A percentile compares a stretch with the other conserved stretches of the same genome.
These are phyloP conservation scores for Sylvia atricapilla DNA, from an alignment of 2,113 vertebrate genomes.

Conservation along the genomic window DNA sequence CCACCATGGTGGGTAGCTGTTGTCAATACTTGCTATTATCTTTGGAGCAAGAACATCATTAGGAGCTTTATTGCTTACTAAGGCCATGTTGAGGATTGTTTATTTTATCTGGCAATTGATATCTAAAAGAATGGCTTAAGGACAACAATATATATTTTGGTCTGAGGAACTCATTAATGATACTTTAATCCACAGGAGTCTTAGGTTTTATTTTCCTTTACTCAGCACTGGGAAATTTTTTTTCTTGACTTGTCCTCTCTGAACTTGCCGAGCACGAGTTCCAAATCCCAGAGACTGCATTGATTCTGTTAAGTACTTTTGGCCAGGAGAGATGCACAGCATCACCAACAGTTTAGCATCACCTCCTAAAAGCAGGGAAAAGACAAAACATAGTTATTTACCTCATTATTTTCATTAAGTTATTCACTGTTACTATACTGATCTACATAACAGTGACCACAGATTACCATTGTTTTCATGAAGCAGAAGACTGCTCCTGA, in stretches of 20 bases:
- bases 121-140: background rate
- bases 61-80: background rate
- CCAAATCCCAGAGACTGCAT: constrained; percentile 83
- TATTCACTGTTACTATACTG: background rate
- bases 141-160: background rate
- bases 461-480: background rate
- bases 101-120: constrained; percentile 36
- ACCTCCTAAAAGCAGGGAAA: constrained; percentile 73
- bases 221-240: constrained; percentile 26
- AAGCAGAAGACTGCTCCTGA: background rate
- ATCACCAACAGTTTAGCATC: constrained; percentile 84
- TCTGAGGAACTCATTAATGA: constrained; percentile 15
- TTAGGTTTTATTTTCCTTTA: constrained; percentile 49
- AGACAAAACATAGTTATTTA: background rate
- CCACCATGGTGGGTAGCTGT: background rate
- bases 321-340: constrained; percentile 82
- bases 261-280: constrained; percentile 75
- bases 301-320: constrained; percentile 77
- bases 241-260: constrained; percentile 65
- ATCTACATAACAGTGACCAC: background rate
- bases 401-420: background rate
- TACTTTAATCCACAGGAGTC: background rate
- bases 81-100: background rate
- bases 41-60: background rate
- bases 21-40: background rate